phyloP scores from a whole-genome alignment of 2,113 vertebrate genomes.

The Strix uralensis region DNA sequence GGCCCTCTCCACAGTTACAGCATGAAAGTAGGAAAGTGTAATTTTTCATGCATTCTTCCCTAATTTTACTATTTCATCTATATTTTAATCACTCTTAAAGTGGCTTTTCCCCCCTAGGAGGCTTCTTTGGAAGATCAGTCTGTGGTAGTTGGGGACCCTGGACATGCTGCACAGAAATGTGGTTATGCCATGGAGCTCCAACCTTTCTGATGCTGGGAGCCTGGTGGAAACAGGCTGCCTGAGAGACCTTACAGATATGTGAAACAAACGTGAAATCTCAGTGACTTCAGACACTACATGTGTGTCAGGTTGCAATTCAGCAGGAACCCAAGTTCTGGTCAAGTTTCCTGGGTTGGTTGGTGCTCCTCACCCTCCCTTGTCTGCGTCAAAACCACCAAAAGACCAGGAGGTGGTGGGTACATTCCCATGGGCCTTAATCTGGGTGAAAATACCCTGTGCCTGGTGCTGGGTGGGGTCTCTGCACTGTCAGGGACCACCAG shows the following conservation, averaged over 20 bases:
- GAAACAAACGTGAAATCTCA: neutral
- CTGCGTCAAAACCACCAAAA: neutral
- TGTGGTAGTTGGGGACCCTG: neutral
- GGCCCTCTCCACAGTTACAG: neutral
- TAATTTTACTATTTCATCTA: neutral
- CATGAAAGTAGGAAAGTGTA: neutral
- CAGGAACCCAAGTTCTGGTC: neutral
- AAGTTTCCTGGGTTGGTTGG: neutral
- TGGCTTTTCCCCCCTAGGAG: neutral
- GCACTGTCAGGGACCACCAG: neutral
- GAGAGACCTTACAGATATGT: neutral
- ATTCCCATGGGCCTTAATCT: neutral
- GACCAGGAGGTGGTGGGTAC: neutral
- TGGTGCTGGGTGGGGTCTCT: neutral
- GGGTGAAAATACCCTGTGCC: neutral
- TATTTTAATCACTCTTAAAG: neutral
- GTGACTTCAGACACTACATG: rapidly evolving
- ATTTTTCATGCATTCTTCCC: neutral
- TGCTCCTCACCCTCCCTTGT: neutral
- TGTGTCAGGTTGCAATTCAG: neutral
- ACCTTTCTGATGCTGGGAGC: neutral
- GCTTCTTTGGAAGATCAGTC: neutral
- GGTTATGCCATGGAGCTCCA: neutral
- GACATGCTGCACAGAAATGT: neutral
- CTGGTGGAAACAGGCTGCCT: neutral